Percentiles rank a stretch among this genome's conserved stretches.
Evolutionary conservation across 1,140 invertebrate genomes (phyloP).

Genomic region (Drosophila pallidifrons): DNA sequence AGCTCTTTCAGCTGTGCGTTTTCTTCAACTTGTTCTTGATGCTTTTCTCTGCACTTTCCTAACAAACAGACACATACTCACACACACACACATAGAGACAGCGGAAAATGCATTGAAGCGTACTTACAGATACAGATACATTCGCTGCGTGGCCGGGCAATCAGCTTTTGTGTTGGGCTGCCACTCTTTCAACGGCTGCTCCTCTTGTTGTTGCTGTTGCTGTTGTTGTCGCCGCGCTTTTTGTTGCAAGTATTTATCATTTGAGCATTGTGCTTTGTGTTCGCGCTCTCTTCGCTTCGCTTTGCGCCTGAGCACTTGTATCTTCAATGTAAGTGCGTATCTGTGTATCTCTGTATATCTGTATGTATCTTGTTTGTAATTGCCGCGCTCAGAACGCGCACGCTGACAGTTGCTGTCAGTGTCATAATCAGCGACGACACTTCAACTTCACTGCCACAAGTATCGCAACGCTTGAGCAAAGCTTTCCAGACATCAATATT

Average conservation of each 20-base stretch:
- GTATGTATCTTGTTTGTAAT: conserved; percentile 46
- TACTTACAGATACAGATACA: conserved; percentile 29
- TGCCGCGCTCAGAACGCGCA: conserved; percentile 55
- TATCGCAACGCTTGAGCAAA: conserved; percentile 21
- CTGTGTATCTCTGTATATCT: conserved; percentile 31
- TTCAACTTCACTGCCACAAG: conserved; percentile 46
- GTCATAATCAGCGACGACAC: conserved; percentile 67
- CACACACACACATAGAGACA: conserved; percentile 17
- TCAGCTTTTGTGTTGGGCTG: conserved; percentile 58
- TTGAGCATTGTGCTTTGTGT: conserved; percentile 55
- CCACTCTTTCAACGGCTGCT: conserved; percentile 1
- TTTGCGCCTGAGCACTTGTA: conserved; percentile 40
- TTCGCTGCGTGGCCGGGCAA: conserved; percentile 52
- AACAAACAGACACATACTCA: conserved; percentile 20
- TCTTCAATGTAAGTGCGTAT: conserved; percentile 55
- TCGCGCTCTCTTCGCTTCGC: background rate
- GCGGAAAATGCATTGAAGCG: conserved; percentile 7
- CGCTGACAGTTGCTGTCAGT: conserved; percentile 65
- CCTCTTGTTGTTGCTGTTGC: conserved; percentile 16
- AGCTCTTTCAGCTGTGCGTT: conserved; percentile 43
- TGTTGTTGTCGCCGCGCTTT: conserved; percentile 30
- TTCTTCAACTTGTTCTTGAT: conserved; percentile 67
- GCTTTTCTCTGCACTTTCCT: conserved; percentile 60
- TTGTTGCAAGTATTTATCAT: conserved; percentile 66
- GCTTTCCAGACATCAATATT: background rate